Conservation (phyloP, 1,140 invertebrate species). For the Lepidurus apus region DNA sequence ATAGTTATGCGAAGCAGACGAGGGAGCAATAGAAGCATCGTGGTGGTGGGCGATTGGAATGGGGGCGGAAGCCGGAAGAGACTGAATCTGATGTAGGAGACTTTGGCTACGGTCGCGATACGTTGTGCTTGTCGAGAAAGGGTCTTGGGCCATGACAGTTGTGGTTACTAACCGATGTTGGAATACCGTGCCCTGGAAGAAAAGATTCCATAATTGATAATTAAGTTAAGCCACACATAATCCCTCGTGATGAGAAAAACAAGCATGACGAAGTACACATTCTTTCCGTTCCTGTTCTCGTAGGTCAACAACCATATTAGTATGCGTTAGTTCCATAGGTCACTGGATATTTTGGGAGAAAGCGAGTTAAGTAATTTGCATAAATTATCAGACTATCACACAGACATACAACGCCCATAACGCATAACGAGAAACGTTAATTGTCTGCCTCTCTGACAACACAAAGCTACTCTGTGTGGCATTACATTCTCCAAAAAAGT, state of each 20-base stretch:
- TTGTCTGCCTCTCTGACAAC: background rate
- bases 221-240: background rate
- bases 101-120: constrained; percentile 43
- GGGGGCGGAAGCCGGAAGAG: constrained; percentile 32
- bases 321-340: background rate
- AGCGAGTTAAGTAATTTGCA: background rate
- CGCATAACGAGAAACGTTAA: background rate
- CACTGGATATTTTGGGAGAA: background rate
- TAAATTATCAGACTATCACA: constrained; percentile 9
- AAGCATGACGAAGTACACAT: no score
- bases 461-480: no score
- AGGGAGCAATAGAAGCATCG: background rate
- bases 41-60: constrained; percentile 9
- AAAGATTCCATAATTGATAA: background rate
- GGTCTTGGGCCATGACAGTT: background rate
- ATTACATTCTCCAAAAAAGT: no score
- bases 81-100: background rate
- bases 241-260: background rate
- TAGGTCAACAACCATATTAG: background rate
- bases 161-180: constrained; percentile 10
- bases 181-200: background rate
- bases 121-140: constrained; percentile 38
- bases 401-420: background rate
- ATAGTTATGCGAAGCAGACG: constrained; percentile 47
- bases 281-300: background rate